Conservation (phyloP, 1,140 invertebrate genomes). For the Drosophila arawakana region DNA sequence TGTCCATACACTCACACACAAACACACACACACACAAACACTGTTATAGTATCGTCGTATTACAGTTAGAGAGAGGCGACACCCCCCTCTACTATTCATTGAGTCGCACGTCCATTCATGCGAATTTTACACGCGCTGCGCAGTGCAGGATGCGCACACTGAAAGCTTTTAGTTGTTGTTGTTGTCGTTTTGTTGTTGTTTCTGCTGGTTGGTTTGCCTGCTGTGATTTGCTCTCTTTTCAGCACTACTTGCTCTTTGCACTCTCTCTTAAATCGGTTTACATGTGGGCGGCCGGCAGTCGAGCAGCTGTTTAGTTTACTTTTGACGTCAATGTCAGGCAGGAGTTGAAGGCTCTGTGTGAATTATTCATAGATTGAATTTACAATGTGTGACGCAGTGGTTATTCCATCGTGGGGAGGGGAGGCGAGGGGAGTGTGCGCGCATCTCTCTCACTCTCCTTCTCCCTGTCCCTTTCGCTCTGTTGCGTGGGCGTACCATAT, state of each 20-base stretch:
- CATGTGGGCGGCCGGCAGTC: constrained; percentile 59
- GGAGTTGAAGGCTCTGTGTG: constrained; percentile 59
- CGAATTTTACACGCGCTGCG: constrained; percentile 78
- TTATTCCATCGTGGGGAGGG: not conserved
- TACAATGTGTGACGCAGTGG: constrained; percentile 58
- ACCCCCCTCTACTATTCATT: constrained; percentile 61
- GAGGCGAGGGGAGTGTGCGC: not conserved
- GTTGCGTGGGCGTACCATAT: constrained; percentile 66
- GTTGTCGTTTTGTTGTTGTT: constrained; percentile 1
- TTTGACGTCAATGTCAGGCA: constrained; percentile 78
- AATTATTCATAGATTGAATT: constrained; percentile 73
- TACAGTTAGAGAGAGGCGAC: constrained; percentile 40
- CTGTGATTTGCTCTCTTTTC: constrained; percentile 24
- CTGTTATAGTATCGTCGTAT: constrained; percentile 42
- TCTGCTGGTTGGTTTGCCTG: not conserved
- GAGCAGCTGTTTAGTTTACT: constrained; percentile 67
- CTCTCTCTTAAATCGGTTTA: constrained; percentile 49
- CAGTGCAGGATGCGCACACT: constrained; percentile 73
- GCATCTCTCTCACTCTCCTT: not conserved
- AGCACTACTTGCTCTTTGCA: constrained; percentile 10
- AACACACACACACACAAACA: constrained; percentile 2
- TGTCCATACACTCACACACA: constrained; percentile 41
- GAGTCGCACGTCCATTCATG: constrained; percentile 68
- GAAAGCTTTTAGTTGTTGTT: constrained; percentile 18
- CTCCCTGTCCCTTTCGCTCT: not conserved